Evolutionary conservation across 2,888 invertebrate genomes (phyloP).

Genomic region (Orthosia cruda): DNA sequence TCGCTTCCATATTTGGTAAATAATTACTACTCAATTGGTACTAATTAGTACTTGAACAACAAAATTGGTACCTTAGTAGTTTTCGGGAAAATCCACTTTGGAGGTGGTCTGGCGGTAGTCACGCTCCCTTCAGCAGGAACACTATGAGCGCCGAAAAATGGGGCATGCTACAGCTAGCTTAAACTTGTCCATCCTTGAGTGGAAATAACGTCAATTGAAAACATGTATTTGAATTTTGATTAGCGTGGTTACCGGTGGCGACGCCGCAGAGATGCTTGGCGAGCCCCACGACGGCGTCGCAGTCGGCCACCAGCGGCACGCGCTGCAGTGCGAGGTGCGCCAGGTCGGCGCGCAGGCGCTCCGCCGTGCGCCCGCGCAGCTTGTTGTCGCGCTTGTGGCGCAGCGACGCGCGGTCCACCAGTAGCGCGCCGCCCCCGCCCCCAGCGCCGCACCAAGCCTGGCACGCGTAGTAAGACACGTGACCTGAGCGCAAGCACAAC

Average conservation of each 20-base stretch:
- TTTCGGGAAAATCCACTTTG: too few species aligned
- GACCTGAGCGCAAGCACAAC: conserved; percentile 89
- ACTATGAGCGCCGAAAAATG: too few species aligned
- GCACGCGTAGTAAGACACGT: conserved; percentile 95
- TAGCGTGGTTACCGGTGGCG: conserved; percentile 94
- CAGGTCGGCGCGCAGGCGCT: conserved; percentile 95
- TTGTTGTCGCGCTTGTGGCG: conserved; percentile 95
- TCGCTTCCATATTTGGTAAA: too few species aligned
- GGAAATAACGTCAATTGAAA: background rate
- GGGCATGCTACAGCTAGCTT: too few species aligned
- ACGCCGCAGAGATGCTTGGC: conserved; percentile 98
- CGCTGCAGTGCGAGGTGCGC: conserved; percentile 93
- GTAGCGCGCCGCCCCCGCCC: conserved; percentile 91
- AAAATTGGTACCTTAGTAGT: too few species aligned
- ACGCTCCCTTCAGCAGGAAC: too few species aligned
- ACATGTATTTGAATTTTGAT: background rate
- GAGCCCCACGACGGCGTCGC: conserved; percentile 93
- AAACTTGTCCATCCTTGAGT: too few species aligned
- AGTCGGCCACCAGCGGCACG: conserved; percentile 80
- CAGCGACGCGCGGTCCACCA: conserved; percentile 95
- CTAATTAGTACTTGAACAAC: too few species aligned
- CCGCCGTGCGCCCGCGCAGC: conserved; percentile 63
- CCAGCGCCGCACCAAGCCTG: conserved; percentile 93
- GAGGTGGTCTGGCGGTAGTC: too few species aligned
- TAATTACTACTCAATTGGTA: too few species aligned